A percentile compares a stretch with the other conserved stretches of the same genome.
Evolutionary conservation across 2,113 vertebrate species (phyloP).

Genomic region (Cacatua alba): DNA sequence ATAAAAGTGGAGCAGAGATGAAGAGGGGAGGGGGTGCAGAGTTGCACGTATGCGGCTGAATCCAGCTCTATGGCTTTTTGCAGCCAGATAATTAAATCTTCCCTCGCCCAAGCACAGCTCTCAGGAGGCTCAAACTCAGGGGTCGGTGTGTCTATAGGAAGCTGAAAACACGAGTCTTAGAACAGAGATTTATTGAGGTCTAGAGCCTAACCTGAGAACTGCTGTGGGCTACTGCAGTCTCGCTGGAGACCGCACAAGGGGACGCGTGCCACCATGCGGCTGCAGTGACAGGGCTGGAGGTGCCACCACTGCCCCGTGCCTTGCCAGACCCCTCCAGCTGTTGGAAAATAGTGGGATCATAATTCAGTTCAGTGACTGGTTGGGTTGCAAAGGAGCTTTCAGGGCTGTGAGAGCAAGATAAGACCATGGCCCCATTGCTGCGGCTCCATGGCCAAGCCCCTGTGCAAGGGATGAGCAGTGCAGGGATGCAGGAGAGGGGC

Average conservation of each 20-base stretch:
- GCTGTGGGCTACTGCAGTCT: neutral
- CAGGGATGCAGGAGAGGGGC: neutral
- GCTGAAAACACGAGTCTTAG: conserved; percentile 46
- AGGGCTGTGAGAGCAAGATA: neutral
- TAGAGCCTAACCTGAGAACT: neutral
- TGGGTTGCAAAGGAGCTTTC: neutral
- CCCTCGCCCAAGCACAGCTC: neutral
- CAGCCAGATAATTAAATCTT: conserved; percentile 9
- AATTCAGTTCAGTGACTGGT: neutral
- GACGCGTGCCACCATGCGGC: neutral
- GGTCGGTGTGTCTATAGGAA: conserved; percentile 3
- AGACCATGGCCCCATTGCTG: neutral
- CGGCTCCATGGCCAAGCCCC: neutral
- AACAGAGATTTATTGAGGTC: conserved; percentile 52
- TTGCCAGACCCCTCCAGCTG: neutral
- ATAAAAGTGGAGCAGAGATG: conserved; percentile 28
- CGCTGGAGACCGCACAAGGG: neutral
- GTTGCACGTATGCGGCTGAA: neutral
- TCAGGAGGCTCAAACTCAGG: neutral
- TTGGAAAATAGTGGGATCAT: neutral
- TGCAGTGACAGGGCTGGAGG: neutral
- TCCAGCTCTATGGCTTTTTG: neutral
- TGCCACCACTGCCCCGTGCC: neutral
- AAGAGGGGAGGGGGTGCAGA: neutral
- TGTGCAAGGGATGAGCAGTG: neutral